These are phyloP conservation scores for Automeris io DNA, from an alignment of 2,888 invertebrate genomes.

Conservation along the genomic window DNA sequence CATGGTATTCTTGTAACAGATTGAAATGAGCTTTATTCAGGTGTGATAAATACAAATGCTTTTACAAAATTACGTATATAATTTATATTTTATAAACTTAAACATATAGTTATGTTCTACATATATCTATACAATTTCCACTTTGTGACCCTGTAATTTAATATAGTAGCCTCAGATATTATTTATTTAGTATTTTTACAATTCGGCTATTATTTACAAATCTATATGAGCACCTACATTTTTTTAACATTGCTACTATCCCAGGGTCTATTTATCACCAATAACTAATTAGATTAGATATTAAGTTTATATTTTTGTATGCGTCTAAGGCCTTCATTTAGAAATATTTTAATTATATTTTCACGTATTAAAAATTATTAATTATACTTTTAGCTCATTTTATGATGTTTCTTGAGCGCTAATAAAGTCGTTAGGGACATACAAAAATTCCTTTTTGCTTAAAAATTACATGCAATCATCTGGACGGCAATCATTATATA, in stretches of 20 bases:
- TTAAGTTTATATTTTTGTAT: constrained; percentile 19
- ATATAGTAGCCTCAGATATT: constrained; percentile 51
- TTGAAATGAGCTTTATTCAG: constrained; percentile 71
- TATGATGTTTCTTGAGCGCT: neutral
- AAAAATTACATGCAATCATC: constrained; percentile 31
- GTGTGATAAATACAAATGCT: constrained; percentile 43
- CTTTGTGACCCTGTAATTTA: constrained; percentile 50
- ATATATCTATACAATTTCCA: constrained; percentile 51
- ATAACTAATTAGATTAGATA: constrained; percentile 30
- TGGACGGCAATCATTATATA: constrained; percentile 52
- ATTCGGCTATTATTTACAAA: constrained; percentile 49
- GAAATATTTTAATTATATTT: neutral
- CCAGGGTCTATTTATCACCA: constrained; percentile 60
- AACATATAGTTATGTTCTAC: constrained; percentile 20
- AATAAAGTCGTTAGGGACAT: constrained; percentile 6
- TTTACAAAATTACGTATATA: constrained; percentile 20
- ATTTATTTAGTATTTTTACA: constrained; percentile 36
- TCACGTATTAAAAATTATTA: neutral
- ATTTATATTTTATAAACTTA: constrained; percentile 21
- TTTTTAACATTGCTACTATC: constrained; percentile 17
- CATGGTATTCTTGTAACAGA: neutral
- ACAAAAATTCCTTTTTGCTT: neutral
- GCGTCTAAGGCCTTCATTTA: constrained; percentile 7
- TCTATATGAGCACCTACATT: constrained; percentile 31
- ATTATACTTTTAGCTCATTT: neutral